Evolutionary conservation across 2,888 invertebrate species (phyloP), one percentile per base, ranked within the genome.

Genomic region (Callyntrura sp.): DNA sequence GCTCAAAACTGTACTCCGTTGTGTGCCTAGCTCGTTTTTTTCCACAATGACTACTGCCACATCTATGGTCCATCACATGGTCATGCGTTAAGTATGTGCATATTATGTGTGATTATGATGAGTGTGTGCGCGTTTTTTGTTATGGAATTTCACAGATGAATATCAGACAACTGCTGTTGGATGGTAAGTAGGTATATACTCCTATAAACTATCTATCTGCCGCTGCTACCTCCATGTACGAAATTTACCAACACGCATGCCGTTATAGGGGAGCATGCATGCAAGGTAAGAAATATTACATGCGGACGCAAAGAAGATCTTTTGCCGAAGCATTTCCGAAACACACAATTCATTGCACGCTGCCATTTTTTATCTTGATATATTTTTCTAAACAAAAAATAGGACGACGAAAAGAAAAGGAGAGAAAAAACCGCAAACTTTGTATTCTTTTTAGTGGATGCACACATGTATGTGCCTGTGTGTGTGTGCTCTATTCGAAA

Each of bases 351-450:
- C 88, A 84, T n/a, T 88, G 51, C 88, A 17, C 43, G 88, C 78
- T 84, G 84, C 88, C 78, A 84, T 81, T 88, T 84, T 87, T 83
- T 84, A 78, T 88, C 83, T 48, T n/a, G 76, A 84, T 84, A 68
- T 76, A 48, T 62, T 28, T 62, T 65, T 45, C 45, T 51, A 14
- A 25, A 23, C 5, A 45, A 86, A 65, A 83, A 84, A 76, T 83
- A 83, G 88, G 78, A 83, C n/a, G n/a, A n/a, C 76, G 48, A 51
- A 51, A 45, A 35, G 65, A 20, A n/a, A 73, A 62, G 11, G 25
- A 70, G 23, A 82, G 5, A 48, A 83, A 68, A 82, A 73, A 83
- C 87, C 81, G 81, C 81, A 87, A 81, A 55, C 48, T 68, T 43
- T 70, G n/a, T 14, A n/a, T n/a, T n/a, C n/a, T n/a, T 65, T 78